Percentiles rank a stretch among this genome's conserved stretches.
These are phyloP conservation scores for Picus viridis DNA, from an alignment of 2,797 vertebrate species.

Conservation along the genomic window DNA sequence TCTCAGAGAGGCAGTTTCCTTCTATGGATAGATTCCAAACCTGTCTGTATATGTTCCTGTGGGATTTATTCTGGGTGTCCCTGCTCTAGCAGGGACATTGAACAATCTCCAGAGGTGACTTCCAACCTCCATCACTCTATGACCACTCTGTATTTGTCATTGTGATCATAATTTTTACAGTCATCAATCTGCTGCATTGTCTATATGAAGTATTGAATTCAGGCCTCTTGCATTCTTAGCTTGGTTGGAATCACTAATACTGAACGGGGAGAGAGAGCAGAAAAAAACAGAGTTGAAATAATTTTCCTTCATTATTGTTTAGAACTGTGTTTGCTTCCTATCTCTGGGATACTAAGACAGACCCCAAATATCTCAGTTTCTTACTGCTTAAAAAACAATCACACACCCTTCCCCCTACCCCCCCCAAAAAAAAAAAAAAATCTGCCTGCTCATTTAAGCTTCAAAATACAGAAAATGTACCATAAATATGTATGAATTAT, in stretches of 20 bases:
- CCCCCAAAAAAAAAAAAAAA: too few species aligned
- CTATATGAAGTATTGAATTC: background rate
- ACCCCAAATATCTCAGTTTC: background rate
- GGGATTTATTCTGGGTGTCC: too few species aligned
- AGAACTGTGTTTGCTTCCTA: background rate
- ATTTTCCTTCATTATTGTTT: background rate
- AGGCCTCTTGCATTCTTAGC: background rate
- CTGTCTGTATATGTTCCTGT: too few species aligned
- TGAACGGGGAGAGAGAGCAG: fast-evolving
- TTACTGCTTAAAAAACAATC: background rate
- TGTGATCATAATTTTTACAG: background rate
- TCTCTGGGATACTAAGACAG: background rate
- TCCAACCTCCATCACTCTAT: too few species aligned
- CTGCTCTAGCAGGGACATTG: too few species aligned
- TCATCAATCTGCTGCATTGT: background rate
- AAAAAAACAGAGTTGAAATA: fast-evolving
- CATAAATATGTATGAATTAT: background rate
- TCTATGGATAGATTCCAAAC: too few species aligned
- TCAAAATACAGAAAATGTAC: background rate
- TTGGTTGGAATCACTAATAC: background rate
- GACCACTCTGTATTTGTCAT: background rate
- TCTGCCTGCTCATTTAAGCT: background rate
- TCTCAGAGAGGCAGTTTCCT: too few species aligned
- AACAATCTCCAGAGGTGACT: too few species aligned
- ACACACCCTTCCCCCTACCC: background rate